Conservation (phyloP, 2,113 vertebrate genomes). For the Podilymbus podiceps region DNA sequence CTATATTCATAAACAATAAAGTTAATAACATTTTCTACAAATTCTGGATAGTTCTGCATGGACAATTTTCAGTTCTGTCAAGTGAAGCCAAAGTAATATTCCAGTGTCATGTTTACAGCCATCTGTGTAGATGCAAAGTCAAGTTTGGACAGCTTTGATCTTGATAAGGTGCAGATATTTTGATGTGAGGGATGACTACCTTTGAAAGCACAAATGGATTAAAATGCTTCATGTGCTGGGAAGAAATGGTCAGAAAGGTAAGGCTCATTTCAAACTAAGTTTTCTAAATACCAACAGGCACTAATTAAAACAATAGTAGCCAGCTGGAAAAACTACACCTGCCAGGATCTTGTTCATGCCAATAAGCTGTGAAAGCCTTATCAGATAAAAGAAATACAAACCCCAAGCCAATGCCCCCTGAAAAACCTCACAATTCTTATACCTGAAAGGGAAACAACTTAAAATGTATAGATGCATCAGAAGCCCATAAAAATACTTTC, state of each 20-base stretch:
- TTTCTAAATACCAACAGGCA: background rate
- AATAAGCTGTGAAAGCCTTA: background rate
- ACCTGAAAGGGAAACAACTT: background rate
- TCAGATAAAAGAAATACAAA: background rate
- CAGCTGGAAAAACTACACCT: background rate
- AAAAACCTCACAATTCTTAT: background rate
- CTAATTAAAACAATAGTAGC: background rate
- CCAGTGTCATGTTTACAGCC: slow-evolving; percentile 59
- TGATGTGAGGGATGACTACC: slow-evolving; percentile 46
- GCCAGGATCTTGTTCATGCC: background rate
- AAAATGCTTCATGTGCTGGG: background rate
- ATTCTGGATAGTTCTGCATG: slow-evolving; percentile 63
- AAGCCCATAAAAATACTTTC: background rate
- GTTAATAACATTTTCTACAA: slow-evolving; percentile 52
- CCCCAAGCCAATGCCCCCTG: rapidly evolving
- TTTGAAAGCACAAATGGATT: slow-evolving; percentile 53
- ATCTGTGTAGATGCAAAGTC: slow-evolving; percentile 66
- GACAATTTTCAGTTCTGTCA: slow-evolving; percentile 72
- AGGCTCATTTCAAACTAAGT: background rate
- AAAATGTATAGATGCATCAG: background rate
- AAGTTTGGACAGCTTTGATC: slow-evolving; percentile 69
- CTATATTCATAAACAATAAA: slow-evolving; percentile 64
- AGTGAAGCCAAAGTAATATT: slow-evolving; percentile 68
- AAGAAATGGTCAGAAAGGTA: slow-evolving; percentile 1
- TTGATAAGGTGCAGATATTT: slow-evolving; percentile 66